phyloP scores from a whole-genome alignment of 2,888 invertebrate genomes.

The Liodrosophila aerea region DNA sequence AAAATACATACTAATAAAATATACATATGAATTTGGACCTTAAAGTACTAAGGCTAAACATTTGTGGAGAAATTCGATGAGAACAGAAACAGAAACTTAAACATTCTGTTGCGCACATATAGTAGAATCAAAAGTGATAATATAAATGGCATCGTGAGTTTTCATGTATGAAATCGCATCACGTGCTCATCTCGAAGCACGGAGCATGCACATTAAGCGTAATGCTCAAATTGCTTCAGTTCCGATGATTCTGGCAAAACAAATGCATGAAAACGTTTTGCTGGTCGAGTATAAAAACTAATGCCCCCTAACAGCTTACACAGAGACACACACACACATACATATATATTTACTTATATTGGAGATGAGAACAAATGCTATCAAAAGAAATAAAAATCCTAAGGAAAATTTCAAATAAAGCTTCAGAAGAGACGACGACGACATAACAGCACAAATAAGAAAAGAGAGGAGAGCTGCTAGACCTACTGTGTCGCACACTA shows the following conservation, averaged over 20 bases:
- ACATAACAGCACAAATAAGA: constrained; percentile 6
- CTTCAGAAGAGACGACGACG: constrained; percentile 27
- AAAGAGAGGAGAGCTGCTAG: neutral
- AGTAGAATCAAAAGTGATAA: too few species aligned
- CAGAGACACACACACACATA: neutral
- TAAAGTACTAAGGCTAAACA: too few species aligned
- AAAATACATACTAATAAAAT: too few species aligned
- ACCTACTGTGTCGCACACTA: too few species aligned
- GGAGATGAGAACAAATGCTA: constrained; percentile 2
- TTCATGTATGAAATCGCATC: constrained; percentile 27
- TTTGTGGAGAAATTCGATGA: too few species aligned
- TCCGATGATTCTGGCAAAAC: constrained; percentile 13
- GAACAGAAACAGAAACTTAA: too few species aligned
- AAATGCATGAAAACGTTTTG: constrained; percentile 21
- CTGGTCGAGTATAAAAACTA: constrained; percentile 9
- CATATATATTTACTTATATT: constrained; percentile 6
- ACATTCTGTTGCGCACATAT: too few species aligned
- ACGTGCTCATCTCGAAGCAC: constrained; percentile 18
- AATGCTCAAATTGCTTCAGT: constrained; percentile 25
- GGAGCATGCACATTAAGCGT: constrained; percentile 4
- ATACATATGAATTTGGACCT: too few species aligned
- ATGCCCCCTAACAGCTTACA: constrained; percentile 6
- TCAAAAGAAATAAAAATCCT: neutral
- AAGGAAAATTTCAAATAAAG: constrained; percentile 56
- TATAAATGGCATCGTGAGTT: neutral